A percentile compares a stretch with the other conserved stretches of the same genome.
Conservation (phyloP, 2,888 invertebrate species). For the Horisme vitalbata region DNA sequence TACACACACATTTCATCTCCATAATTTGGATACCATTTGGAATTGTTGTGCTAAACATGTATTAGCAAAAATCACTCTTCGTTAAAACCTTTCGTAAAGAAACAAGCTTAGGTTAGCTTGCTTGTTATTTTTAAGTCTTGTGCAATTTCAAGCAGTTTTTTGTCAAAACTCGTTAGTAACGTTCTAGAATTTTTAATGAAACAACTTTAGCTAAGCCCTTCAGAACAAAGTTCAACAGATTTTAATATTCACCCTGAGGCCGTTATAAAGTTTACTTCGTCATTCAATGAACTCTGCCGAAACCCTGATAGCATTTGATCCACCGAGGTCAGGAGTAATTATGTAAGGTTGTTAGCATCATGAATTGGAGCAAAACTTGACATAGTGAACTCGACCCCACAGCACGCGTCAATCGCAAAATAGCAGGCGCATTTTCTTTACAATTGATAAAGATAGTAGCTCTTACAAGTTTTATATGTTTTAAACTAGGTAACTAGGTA, state of each 20-base stretch:
- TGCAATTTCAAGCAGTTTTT: slow-evolving; percentile 3
- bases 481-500: no score
- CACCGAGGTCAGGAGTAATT: slow-evolving; percentile 28
- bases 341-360: slow-evolving; percentile 29
- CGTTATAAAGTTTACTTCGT: slow-evolving; percentile 30
- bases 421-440: slow-evolving; percentile 1
- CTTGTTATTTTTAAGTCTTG: neutral
- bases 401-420: slow-evolving; percentile 16
- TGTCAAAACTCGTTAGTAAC: slow-evolving; percentile 6
- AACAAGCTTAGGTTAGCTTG: no score
- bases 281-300: slow-evolving; percentile 31
- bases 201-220: slow-evolving; percentile 30
- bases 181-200: slow-evolving; percentile 21
- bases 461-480: no score
- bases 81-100: no score
- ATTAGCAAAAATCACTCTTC: neutral
- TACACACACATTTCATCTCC: neutral
- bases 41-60: neutral
- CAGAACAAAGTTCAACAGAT: slow-evolving; percentile 29
- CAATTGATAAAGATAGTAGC: no score
- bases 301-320: slow-evolving; percentile 30
- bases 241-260: slow-evolving; percentile 30
- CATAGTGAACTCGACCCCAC: slow-evolving; percentile 25
- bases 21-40: neutral
- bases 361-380: slow-evolving; percentile 29